phyloP scores from a whole-genome alignment of 2,888 invertebrate genomes.

The Psococerastis gibbosa region DNA sequence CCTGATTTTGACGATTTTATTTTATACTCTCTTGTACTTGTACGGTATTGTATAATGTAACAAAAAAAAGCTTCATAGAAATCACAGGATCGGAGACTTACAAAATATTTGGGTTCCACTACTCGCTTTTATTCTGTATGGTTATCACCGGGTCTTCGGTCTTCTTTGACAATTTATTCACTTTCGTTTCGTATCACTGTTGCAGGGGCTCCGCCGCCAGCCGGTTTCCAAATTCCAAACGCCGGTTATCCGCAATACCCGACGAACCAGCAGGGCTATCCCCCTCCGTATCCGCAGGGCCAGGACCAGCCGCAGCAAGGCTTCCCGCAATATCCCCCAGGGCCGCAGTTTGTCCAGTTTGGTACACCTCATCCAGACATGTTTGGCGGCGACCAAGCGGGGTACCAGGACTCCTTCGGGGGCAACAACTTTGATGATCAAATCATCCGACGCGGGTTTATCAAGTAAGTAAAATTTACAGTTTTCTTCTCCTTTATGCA shows the following conservation, averaged over 20 bases:
- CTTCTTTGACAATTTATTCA: too few relatives aligned
- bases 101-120: too few relatives aligned
- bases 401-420: slow-evolving; percentile 27
- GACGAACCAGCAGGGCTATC: slow-evolving; percentile 17
- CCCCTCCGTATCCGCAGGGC: slow-evolving; percentile 12
- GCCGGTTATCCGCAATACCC: slow-evolving; percentile 7
- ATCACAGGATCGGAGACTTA: too few relatives aligned
- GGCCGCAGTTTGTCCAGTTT: slow-evolving; percentile 15
- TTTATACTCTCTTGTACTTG: too few relatives aligned
- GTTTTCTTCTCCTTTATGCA: too few relatives aligned
- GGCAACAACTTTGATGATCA: slow-evolving; percentile 54
- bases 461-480: slow-evolving; percentile 39
- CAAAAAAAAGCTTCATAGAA: too few relatives aligned
- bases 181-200: too few relatives aligned
- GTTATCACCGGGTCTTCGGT: too few relatives aligned
- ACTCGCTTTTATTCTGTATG: too few relatives aligned
- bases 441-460: slow-evolving; percentile 48
- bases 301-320: slow-evolving; percentile 19
- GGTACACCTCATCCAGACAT: slow-evolving; percentile 21
- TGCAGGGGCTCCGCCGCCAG: slow-evolving; percentile 3
- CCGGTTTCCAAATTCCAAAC: not conserved
- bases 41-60: too few relatives aligned
- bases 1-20: too few relatives aligned
- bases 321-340: slow-evolving; percentile 17
- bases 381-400: slow-evolving; percentile 20